Evolutionary conservation across 1,140 invertebrate genomes (phyloP), one percentile per base, ranked within the genome.

Genomic region (Halyomorpha halys): DNA sequence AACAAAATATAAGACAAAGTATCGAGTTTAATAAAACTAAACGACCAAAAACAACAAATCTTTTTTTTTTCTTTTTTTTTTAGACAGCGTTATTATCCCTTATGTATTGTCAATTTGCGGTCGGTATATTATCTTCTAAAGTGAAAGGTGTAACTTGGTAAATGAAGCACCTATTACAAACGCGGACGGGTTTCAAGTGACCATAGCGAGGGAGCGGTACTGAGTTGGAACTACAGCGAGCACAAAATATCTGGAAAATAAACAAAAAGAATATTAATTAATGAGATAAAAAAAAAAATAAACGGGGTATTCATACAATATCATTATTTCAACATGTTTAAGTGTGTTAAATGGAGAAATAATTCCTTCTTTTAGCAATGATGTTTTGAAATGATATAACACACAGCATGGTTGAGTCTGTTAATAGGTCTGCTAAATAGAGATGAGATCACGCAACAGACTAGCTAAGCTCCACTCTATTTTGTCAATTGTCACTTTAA

Each of bases 171-270:
- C 89, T 84, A 70, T 95, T 94, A 75, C 94, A 98, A 1, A 97
- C 94, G 56, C 94, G 82, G 0, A 97, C 94, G 5, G 94, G 92
- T 72, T 92, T 94, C 59, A 84, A 77, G 68, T 95, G 89, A 13
- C 94, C 94, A 76, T 86, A 97, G 68, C 91, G 90, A 3, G 93
- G 93, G 61, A 98, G 76, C 19, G 94, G 91, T 18, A 96, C 90
- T 63, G 87, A 91, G 73, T 96, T 93, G 15, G 89, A 86, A 67
- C 93, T 96, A 75, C 94, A 98, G 39, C 90, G 83, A 3, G 89
- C 86, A 76, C 94, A 97, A 74, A 96, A 97, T 18, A 97, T 92
- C 82, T 93, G 83, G 72, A 65, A 66, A 62, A 65, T 59, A 54
- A 54, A 66, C 11, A 30, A 62, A 13, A 64, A n/a, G n/a, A n/a